These are phyloP conservation scores for Euura lappo DNA, from an alignment of 1,140 invertebrate genomes.

Conservation along the genomic window DNA sequence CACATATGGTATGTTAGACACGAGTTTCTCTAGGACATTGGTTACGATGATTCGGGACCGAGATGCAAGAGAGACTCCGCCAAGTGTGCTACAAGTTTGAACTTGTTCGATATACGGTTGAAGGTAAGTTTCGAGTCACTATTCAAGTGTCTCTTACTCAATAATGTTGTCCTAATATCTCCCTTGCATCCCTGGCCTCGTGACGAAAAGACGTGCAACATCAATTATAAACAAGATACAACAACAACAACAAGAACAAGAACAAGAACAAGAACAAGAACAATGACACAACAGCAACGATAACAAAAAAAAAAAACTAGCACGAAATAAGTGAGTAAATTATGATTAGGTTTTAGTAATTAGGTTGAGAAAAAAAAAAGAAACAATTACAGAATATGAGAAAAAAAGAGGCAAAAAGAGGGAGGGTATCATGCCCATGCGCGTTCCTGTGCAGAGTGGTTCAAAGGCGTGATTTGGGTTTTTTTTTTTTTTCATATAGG, in stretches of 20 bases:
- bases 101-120: conserved; percentile 12
- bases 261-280: conserved; percentile 21
- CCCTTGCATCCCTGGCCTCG: conserved; percentile 23
- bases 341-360: neutral
- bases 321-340: neutral
- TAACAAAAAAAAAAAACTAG: conserved; percentile 23
- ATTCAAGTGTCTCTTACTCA: too few relatives aligned
- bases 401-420: neutral
- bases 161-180: neutral
- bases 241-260: conserved; percentile 31
- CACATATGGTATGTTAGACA: conserved; percentile 33
- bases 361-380: conserved; percentile 13
- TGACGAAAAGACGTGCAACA: conserved; percentile 50
- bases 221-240: conserved; percentile 38
- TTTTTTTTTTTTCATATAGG: conserved; percentile 27
- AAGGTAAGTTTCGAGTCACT: too few relatives aligned
- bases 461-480: conserved; percentile 46
- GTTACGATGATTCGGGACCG: neutral
- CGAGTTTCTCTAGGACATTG: conserved; percentile 14
- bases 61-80: conserved; percentile 42
- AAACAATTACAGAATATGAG: conserved; percentile 6
- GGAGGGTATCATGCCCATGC: conserved; percentile 50
- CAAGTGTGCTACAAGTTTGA: conserved; percentile 43
- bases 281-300: conserved; percentile 14
- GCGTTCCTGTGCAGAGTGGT: conserved; percentile 54